Percentiles rank a stretch among this genome's conserved stretches.
Evolutionary conservation across 2,888 invertebrate species (phyloP).

Genomic region (Drosophila buzzatii): DNA sequence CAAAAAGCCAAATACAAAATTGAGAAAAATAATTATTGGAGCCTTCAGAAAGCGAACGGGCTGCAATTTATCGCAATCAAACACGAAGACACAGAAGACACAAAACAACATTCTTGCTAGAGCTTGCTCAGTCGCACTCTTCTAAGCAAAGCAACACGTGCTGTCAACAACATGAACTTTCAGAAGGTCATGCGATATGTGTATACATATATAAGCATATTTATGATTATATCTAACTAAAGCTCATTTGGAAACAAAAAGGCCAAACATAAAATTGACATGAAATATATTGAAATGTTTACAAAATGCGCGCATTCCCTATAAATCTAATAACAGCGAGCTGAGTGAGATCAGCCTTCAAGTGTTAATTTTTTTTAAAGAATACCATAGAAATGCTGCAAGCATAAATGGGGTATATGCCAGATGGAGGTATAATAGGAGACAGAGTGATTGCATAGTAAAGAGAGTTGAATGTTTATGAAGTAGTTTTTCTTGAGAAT

Average conservation of each 20-base stretch:
- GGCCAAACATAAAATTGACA: conserved; percentile 36
- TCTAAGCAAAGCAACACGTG: conserved; percentile 23
- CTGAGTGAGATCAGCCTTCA: conserved; percentile 39
- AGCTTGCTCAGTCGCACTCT: conserved; percentile 40
- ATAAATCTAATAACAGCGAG: conserved; percentile 35
- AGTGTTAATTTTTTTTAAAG: not conserved
- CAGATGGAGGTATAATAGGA: no score
- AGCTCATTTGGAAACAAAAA: conserved; percentile 13
- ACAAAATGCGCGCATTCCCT: conserved; percentile 33
- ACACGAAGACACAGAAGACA: conserved; percentile 17
- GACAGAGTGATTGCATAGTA: no score
- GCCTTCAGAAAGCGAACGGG: conserved; percentile 52
- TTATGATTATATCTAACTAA: not conserved
- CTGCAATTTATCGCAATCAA: conserved; percentile 60
- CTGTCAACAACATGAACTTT: conserved; percentile 55
- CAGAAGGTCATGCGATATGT: conserved; percentile 49
- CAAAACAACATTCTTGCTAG: conserved; percentile 21
- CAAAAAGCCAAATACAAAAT: conserved; percentile 64
- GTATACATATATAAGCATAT: not conserved
- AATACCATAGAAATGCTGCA: not conserved
- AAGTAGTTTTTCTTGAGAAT: no score
- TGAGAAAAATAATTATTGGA: conserved; percentile 63
- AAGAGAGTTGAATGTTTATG: no score
- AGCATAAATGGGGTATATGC: not conserved
- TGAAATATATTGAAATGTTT: conserved; percentile 49